Conservation (phyloP, 2,113 vertebrate species). For the Gallinago media region DNA sequence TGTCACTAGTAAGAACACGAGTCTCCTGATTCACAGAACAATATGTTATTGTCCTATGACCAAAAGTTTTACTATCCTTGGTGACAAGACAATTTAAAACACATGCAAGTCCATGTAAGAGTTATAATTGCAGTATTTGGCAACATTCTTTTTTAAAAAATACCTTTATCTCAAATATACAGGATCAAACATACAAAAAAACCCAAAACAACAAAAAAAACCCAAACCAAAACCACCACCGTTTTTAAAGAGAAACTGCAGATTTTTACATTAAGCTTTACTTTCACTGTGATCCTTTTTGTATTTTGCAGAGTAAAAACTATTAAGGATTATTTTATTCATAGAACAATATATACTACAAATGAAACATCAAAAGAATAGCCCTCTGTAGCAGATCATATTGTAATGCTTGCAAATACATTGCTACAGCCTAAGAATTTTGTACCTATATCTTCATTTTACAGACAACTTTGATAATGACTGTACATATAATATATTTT, state of each 20-base stretch:
- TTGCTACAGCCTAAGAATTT: background rate
- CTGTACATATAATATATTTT: constrained; percentile 33
- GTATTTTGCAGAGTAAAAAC: background rate
- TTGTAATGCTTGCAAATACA: constrained; percentile 46
- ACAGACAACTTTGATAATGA: constrained; percentile 36
- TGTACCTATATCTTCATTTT: constrained; percentile 47
- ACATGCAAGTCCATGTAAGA: background rate
- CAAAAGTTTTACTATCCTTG: background rate
- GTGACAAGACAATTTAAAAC: background rate
- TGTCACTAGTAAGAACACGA: background rate
- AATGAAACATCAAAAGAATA: constrained; percentile 45
- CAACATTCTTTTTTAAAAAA: background rate
- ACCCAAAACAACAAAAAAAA: accelerated
- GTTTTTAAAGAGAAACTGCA: background rate
- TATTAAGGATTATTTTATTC: constrained; percentile 34
- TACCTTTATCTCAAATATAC: background rate
- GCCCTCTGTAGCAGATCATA: constrained; percentile 7
- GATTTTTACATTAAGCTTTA: background rate
- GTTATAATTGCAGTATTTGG: background rate
- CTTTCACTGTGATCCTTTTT: background rate
- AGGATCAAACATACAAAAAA: background rate
- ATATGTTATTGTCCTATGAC: background rate
- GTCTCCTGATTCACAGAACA: background rate
- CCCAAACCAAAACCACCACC: accelerated
- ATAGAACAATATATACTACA: constrained; percentile 27